These are phyloP conservation scores for Lamellibrachia luymesi DNA, from an alignment of 1,140 invertebrate species.

Conservation along the genomic window DNA sequence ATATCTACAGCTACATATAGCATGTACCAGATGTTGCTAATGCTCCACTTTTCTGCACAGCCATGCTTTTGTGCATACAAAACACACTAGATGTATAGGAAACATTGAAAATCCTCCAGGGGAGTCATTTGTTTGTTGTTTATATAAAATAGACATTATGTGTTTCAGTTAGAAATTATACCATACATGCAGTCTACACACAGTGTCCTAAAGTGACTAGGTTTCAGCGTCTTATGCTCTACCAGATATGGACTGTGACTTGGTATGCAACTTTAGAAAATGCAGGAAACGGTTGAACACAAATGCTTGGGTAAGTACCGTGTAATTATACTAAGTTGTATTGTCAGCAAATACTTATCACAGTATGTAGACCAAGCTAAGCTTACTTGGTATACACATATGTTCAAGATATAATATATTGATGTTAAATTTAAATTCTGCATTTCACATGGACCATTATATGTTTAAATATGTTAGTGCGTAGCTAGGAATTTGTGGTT, in stretches of 20 bases:
- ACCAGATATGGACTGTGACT: background rate
- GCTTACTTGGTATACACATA: background rate
- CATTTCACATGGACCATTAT: background rate
- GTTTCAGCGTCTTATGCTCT: background rate
- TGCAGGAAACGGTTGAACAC: conserved; percentile 5
- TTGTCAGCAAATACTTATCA: background rate
- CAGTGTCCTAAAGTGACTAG: background rate
- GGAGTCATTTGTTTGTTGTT: no score
- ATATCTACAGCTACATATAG: no score
- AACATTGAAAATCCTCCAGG: no score
- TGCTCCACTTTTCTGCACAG: no score
- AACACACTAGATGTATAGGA: no score
- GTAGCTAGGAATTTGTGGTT: background rate
- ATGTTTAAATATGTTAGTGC: no score
- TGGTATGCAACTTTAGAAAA: conserved; percentile 14
- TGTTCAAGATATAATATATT: background rate
- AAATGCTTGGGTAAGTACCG: conserved; percentile 10
- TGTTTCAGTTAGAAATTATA: background rate
- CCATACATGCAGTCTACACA: background rate
- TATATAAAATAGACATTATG: background rate
- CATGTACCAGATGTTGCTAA: no score
- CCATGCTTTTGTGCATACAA: no score
- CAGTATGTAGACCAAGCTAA: background rate
- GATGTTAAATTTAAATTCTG: background rate
- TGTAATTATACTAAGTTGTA: background rate